A percentile compares a stretch with the other conserved stretches of the same genome.
These are phyloP conservation scores for Cantharis rustica DNA, from an alignment of 2,888 invertebrate genomes.

Conservation along the genomic window DNA sequence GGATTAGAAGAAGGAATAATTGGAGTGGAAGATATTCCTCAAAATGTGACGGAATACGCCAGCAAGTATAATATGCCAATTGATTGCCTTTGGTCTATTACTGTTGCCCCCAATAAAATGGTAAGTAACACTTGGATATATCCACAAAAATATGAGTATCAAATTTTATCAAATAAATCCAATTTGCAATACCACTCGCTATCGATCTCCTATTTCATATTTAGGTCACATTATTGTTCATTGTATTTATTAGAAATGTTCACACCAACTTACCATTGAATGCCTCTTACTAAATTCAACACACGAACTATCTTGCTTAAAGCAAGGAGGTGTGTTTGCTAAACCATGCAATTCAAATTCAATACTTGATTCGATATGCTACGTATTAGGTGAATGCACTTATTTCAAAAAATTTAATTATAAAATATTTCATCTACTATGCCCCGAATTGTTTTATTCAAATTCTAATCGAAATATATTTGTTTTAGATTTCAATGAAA, in stretches of 20 bases:
- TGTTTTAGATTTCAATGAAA: slow-evolving; percentile 69
- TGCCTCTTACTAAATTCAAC: neutral
- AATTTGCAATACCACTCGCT: neutral
- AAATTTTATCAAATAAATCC: neutral
- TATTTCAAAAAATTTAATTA: neutral
- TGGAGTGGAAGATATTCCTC: slow-evolving; percentile 62
- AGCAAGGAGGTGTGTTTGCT: neutral
- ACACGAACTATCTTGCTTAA: neutral
- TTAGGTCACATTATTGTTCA: neutral
- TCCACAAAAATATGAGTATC: neutral
- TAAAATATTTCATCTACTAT: neutral
- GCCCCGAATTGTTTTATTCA: neutral
- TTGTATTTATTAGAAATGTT: neutral
- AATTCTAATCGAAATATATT: slow-evolving; percentile 8
- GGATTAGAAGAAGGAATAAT: slow-evolving; percentile 62
- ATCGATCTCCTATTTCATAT: neutral
- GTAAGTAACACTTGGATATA: slow-evolving; percentile 53
- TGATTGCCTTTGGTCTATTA: slow-evolving; percentile 78
- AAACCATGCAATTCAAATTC: neutral
- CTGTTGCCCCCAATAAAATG: slow-evolving; percentile 67
- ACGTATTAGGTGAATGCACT: neutral
- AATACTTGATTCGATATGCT: neutral
- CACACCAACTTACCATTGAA: neutral
- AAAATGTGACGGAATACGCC: slow-evolving; percentile 60
- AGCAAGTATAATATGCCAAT: slow-evolving; percentile 63